Conservation (phyloP, 2,113 vertebrate genomes). For the Rhineura floridana region DNA sequence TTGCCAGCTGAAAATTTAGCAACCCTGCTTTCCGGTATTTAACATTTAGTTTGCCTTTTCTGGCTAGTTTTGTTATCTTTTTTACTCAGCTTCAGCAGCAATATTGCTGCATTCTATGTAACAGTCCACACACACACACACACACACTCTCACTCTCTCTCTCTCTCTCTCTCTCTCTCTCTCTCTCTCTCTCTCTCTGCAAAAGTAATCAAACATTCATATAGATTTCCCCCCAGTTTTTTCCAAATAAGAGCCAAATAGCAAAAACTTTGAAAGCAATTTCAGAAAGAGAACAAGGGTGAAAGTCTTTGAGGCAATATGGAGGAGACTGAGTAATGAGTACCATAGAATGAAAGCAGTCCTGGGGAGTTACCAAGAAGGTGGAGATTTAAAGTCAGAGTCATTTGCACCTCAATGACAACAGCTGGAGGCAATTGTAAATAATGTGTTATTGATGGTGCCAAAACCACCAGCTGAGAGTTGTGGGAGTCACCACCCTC, state of each 20-base stretch:
- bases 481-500: not conserved
- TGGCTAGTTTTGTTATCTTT: not conserved
- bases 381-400: not conserved
- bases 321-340: conserved; percentile 16
- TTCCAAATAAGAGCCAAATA: not conserved
- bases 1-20: not conserved
- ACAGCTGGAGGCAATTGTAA: not conserved
- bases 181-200: too few relatives aligned
- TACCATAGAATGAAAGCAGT: not conserved
- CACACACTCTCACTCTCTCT: not conserved
- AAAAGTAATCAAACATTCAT: conserved; percentile 8
- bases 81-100: not conserved
- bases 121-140: not conserved
- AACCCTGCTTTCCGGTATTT: not conserved
- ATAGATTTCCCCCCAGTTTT: not conserved
- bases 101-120: not conserved
- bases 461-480: not conserved
- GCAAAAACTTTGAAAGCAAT: not conserved
- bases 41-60: not conserved
- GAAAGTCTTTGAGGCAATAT: conserved; percentile 4
- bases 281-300: not conserved
- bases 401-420: conserved; percentile 14
- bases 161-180: too few relatives aligned
- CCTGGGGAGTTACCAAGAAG: not conserved
- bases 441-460: not conserved